Percentiles rank a stretch among this genome's conserved stretches.
Conservation (phyloP, 2,888 invertebrate genomes). For the Sarcophaga subvicina region DNA sequence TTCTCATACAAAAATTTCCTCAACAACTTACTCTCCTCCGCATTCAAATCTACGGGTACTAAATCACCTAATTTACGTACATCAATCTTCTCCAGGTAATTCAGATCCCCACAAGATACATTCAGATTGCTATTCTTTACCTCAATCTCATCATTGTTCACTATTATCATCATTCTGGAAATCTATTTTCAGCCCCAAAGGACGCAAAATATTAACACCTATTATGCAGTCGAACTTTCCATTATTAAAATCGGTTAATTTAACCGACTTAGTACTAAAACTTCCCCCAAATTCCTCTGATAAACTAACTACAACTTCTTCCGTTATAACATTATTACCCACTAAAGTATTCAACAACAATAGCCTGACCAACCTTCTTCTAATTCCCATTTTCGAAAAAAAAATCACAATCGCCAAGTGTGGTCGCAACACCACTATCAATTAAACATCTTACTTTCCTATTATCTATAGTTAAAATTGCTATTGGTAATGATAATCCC, state of each 20-base stretch:
- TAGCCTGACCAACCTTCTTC: not conserved
- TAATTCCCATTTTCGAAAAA: not conserved
- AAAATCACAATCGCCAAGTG: too few species aligned
- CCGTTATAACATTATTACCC: conserved; percentile 32
- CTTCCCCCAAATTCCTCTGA: conserved; percentile 5
- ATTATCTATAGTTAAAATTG: too few species aligned
- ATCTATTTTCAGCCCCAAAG: conserved; percentile 28
- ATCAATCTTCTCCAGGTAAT: too few species aligned
- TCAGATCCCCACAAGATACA: too few species aligned
- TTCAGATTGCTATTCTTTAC: too few species aligned
- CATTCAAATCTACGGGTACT: conserved; percentile 1
- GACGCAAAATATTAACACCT: conserved; percentile 34
- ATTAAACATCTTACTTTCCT: too few species aligned
- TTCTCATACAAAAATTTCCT: conserved; percentile 5
- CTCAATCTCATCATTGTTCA: too few species aligned
- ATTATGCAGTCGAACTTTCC: conserved; percentile 26
- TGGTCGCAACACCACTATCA: too few species aligned
- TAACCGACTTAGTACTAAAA: conserved; percentile 16
- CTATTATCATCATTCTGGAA: conserved; percentile 30
- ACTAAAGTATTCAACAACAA: conserved; percentile 29
- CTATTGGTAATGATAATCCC: too few species aligned
- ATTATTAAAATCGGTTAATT: conserved; percentile 26
- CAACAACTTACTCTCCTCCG: not conserved
- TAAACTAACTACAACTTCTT: conserved; percentile 39
- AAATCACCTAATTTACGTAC: not conserved